Percentiles rank a stretch among this genome's conserved stretches.
Evolutionary conservation across 2,888 invertebrate species (phyloP).

Genomic region (Ganaspis brasiliensis): DNA sequence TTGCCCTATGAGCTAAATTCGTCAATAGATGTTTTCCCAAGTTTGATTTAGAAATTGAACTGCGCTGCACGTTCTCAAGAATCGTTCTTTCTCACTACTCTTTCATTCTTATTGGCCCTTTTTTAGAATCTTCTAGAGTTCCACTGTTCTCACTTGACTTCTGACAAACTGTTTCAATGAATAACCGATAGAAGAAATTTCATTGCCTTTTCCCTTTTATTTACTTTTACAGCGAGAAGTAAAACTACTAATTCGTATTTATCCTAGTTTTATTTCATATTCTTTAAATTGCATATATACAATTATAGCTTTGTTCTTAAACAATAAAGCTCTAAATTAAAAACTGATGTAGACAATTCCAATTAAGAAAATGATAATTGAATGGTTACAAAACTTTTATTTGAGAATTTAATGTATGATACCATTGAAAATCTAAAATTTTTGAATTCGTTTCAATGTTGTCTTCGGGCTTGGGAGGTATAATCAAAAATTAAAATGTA

Average conservation of each 20-base stretch:
- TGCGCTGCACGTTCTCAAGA: conserved; percentile 68
- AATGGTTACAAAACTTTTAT: too few species aligned
- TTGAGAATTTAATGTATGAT: too few species aligned
- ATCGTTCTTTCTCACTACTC: conserved; percentile 58
- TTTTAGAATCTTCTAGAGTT: conserved; percentile 51
- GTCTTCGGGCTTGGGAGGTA: too few species aligned
- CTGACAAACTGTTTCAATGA: conserved; percentile 11
- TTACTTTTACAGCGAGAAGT: not conserved
- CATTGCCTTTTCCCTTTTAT: not conserved
- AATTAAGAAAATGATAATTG: too few species aligned
- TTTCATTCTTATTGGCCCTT: conserved; percentile 45
- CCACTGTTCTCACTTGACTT: conserved; percentile 47
- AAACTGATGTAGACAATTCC: too few species aligned
- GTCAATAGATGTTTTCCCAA: conserved; percentile 62
- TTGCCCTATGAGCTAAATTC: conserved; percentile 64
- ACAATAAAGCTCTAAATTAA: too few species aligned
- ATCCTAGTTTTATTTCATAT: too few species aligned
- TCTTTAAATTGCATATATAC: not conserved
- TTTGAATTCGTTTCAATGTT: too few species aligned
- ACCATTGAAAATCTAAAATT: too few species aligned
- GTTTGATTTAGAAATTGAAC: conserved; percentile 70
- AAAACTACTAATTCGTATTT: too few species aligned
- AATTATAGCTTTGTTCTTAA: too few species aligned
- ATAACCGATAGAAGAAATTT: not conserved
- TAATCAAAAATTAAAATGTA: too few species aligned